Evolutionary conservation across 1,140 invertebrate genomes (phyloP).

Genomic region (Marisa cornuarietis): DNA sequence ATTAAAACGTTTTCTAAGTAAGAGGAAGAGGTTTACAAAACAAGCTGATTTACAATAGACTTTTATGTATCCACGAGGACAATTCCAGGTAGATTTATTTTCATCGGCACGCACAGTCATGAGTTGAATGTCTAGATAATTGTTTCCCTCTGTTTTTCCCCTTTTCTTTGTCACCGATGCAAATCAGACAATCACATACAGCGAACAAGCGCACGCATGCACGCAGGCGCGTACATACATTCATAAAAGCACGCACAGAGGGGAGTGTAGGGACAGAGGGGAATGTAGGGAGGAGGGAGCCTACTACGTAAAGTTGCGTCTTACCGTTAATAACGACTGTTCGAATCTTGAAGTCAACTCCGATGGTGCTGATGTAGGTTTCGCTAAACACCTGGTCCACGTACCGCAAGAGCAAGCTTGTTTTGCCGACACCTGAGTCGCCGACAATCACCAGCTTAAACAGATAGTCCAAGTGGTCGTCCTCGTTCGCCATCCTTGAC

Average conservation of each 20-base stretch:
- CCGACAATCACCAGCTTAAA: conserved; percentile 75
- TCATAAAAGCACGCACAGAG: neutral
- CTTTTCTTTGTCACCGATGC: too few relatives aligned
- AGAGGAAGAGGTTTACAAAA: too few relatives aligned
- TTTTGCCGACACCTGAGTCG: conserved; percentile 89
- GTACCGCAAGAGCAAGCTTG: conserved; percentile 84
- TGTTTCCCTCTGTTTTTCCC: too few relatives aligned
- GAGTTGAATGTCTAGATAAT: too few relatives aligned
- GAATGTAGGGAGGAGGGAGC: too few relatives aligned
- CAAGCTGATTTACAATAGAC: too few relatives aligned
- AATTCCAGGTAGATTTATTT: too few relatives aligned
- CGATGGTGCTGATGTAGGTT: conserved; percentile 25
- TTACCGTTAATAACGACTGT: conserved; percentile 15
- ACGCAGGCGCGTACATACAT: neutral
- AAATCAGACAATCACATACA: neutral
- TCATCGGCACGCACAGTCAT: too few relatives aligned
- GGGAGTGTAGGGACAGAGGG: too few relatives aligned
- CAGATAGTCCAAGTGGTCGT: conserved; percentile 7
- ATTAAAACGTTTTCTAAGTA: too few relatives aligned
- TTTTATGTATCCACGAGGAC: too few relatives aligned
- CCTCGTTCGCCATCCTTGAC: neutral
- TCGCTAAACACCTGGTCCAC: conserved; percentile 18
- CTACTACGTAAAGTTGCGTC: neutral
- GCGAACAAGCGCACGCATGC: neutral
- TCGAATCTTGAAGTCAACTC: conserved; percentile 22